Evolutionary conservation across 2,888 invertebrate species (phyloP).

Genomic region (Torymus tubicola): DNA sequence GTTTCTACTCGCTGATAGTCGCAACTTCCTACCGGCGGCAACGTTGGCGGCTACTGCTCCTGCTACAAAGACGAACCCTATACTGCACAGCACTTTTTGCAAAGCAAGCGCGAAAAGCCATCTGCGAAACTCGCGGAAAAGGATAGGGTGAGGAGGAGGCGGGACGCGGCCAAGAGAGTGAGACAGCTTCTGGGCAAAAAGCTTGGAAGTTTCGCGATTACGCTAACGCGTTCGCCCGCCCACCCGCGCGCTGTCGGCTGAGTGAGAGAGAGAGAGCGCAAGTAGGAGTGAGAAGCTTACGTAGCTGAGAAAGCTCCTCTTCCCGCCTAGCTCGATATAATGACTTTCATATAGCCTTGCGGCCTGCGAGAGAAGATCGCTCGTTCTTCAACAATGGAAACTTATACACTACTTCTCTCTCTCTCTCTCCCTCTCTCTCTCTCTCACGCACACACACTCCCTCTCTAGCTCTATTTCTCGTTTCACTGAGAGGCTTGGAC

Average conservation of each 20-base stretch:
- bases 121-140: conserved; percentile 27
- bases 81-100: conserved; percentile 36
- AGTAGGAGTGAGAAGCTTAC: conserved; percentile 21
- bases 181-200: conserved; percentile 37
- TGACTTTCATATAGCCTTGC: conserved; percentile 41
- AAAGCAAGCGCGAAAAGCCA: conserved; percentile 46
- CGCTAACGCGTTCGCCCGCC: conserved; percentile 16
- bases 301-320: conserved; percentile 20
- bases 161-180: neutral
- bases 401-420: conserved; percentile 40
- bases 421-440: conserved; percentile 28
- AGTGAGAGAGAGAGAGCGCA: neutral
- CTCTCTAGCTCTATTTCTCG: conserved; percentile 16
- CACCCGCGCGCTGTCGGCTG: no score
- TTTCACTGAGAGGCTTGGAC: neutral
- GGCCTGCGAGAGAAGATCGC: conserved; percentile 33
- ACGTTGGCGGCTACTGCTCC: no score
- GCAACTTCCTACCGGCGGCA: conserved; percentile 13
- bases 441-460: conserved; percentile 35
- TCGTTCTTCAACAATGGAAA: conserved; percentile 42
- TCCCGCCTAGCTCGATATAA: conserved; percentile 39
- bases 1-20: conserved; percentile 19
- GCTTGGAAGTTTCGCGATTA: conserved; percentile 50
- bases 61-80: conserved; percentile 19
- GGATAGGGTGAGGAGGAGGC: no score